phyloP scores from a whole-genome alignment of 2,797 vertebrate species.

The Poeciliopsis infans region DNA sequence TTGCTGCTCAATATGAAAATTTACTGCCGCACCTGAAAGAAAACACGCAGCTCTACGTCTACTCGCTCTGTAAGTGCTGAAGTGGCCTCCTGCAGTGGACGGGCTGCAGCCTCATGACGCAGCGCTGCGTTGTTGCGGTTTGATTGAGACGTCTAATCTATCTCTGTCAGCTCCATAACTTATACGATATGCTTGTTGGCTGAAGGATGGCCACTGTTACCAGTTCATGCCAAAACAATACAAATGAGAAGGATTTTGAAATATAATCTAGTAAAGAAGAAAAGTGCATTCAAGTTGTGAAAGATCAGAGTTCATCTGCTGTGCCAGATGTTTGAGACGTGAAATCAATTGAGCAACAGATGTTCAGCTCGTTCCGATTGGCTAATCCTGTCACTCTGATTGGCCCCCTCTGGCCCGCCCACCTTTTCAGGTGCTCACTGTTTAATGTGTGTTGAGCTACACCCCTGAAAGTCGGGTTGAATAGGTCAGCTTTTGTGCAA shows the following conservation, averaged over 20 bases:
- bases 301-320: slow-evolving; percentile 64
- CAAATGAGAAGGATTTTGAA: not conserved
- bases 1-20: slow-evolving; percentile 47
- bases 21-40: slow-evolving; percentile 42
- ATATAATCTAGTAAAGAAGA: not conserved
- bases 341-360: slow-evolving; percentile 67
- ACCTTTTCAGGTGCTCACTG: slow-evolving; percentile 45
- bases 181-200: slow-evolving; percentile 9
- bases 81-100: slow-evolving; percentile 22
- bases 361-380: slow-evolving; percentile 63
- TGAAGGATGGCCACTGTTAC: slow-evolving; percentile 21
- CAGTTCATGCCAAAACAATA: slow-evolving; percentile 7
- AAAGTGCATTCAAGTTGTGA: slow-evolving; percentile 29
- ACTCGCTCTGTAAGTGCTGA: slow-evolving; percentile 33
- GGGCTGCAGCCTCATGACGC: slow-evolving; percentile 4
- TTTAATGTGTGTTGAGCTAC: slow-evolving; percentile 18
- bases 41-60: slow-evolving; percentile 35
- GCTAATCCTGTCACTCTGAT: slow-evolving; percentile 35
- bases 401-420: not conserved
- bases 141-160: slow-evolving; percentile 30
- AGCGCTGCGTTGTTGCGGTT: slow-evolving; percentile 23
- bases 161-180: slow-evolving; percentile 8
- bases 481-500: slow-evolving; percentile 1
- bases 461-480: slow-evolving; percentile 6
- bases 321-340: slow-evolving; percentile 72